phyloP scores from a whole-genome alignment of 2,888 invertebrate species.

The Strigamia maritima region DNA sequence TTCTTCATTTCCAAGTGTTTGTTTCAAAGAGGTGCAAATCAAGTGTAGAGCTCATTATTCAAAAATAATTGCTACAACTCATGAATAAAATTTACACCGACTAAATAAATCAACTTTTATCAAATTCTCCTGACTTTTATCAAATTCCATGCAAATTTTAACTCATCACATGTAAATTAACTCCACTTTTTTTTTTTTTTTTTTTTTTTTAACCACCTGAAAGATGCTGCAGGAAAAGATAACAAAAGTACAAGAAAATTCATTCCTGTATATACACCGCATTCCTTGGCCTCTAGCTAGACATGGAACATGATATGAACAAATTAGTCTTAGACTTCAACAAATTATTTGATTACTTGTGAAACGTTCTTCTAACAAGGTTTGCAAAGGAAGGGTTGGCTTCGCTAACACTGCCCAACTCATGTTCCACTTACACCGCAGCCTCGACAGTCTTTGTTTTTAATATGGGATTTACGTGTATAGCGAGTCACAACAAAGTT shows the following conservation, averaged over 20 bases:
- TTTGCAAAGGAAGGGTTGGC: no score
- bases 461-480: no score
- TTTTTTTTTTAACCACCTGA: background rate
- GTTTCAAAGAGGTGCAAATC: background rate
- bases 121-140: background rate
- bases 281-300: background rate
- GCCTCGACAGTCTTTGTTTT: no score
- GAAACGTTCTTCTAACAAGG: no score
- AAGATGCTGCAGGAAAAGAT: constrained; percentile 2
- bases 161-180: background rate
- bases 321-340: background rate
- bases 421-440: no score
- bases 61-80: background rate
- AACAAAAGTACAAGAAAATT: constrained; percentile 4
- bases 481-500: no score
- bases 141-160: background rate
- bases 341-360: background rate
- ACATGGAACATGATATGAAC: background rate
- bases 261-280: background rate
- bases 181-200: background rate
- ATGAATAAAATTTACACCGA: background rate
- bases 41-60: background rate
- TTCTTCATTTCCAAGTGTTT: background rate
- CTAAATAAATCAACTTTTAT: background rate
- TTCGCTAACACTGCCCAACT: no score